Evolutionary conservation across 2,888 invertebrate genomes (phyloP).

Genomic region (Mantis religiosa): DNA sequence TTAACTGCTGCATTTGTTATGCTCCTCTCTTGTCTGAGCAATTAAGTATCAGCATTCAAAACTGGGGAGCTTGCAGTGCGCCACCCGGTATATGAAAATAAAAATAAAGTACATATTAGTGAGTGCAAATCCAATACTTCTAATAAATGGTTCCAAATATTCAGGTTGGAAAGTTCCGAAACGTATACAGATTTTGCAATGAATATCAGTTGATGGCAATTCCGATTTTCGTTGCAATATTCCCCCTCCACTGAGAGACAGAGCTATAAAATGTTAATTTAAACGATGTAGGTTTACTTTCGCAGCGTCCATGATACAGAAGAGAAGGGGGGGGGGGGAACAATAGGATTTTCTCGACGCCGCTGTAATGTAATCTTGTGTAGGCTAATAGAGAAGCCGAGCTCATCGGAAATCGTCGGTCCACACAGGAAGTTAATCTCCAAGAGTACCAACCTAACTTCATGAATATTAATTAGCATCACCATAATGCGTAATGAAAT

Average conservation of each 20-base stretch:
- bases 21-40: no score
- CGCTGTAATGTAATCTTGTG: not conserved
- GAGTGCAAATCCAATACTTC: no score
- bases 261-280: not conserved
- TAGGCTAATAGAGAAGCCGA: not conserved
- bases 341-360: not conserved
- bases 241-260: not conserved
- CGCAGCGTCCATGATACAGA: not conserved
- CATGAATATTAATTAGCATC: not conserved
- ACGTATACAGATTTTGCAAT: no score
- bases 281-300: not conserved
- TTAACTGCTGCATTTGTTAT: no score
- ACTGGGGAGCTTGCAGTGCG: no score
- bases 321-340: not conserved
- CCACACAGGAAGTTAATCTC: not conserved
- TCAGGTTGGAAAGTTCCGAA: no score
- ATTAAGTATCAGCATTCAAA: no score
- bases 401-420: not conserved
- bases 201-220: no score
- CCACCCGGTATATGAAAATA: no score
- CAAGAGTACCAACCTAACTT: not conserved
- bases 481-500: not conserved
- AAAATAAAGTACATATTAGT: no score
- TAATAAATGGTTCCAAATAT: no score
- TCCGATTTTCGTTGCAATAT: no score